Conservation (phyloP, 2,888 invertebrate genomes). For the Hedychridium roseum region DNA sequence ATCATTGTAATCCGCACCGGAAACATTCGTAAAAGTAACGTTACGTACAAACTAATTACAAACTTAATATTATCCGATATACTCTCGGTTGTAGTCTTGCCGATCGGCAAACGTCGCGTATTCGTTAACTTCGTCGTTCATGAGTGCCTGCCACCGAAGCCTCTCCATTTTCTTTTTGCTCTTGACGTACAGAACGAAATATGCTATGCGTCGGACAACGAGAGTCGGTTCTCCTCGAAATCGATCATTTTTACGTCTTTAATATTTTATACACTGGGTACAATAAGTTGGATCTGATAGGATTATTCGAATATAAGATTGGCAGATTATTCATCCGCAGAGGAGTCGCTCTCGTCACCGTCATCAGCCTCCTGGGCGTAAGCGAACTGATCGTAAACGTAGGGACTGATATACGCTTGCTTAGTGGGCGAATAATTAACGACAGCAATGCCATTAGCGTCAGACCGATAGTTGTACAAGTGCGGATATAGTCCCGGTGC, state of each 20-base stretch:
- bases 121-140: too few species aligned
- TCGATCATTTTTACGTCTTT: too few species aligned
- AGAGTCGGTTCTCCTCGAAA: too few species aligned
- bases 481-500: constrained; percentile 55
- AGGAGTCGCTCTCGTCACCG: constrained; percentile 49
- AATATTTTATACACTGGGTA: too few species aligned
- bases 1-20: too few species aligned
- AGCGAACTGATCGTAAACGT: constrained; percentile 49
- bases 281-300: constrained; percentile 34
- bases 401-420: constrained; percentile 51
- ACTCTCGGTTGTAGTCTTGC: too few species aligned
- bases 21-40: constrained; percentile 46
- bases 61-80: constrained; percentile 60
- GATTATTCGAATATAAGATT: constrained; percentile 23
- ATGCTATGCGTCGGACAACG: too few species aligned
- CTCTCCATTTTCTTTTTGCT: too few species aligned
- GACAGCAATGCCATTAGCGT: constrained; percentile 52
- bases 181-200: too few species aligned
- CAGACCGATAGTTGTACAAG: constrained; percentile 52
- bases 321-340: constrained; percentile 43
- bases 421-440: constrained; percentile 55
- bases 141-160: too few species aligned
- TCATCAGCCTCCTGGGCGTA: constrained; percentile 42
- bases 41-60: constrained; percentile 63
- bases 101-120: too few species aligned